These are phyloP conservation scores for Coremacera marginata DNA, from an alignment of 2,888 invertebrate species.

Conservation along the genomic window DNA sequence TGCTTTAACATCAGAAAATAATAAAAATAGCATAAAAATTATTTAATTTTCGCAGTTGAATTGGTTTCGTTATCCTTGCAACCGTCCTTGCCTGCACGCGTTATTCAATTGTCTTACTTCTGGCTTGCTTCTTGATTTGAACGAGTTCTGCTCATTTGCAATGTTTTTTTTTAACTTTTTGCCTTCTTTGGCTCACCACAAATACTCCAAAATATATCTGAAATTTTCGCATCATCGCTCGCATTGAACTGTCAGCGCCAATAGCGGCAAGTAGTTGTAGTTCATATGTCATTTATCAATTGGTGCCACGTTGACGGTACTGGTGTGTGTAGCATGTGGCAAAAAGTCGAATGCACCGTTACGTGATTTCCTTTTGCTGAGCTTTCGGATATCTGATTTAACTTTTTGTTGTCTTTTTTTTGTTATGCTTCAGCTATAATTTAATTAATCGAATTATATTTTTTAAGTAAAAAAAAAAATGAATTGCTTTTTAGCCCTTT, in stretches of 20 bases:
- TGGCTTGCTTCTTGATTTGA: not conserved
- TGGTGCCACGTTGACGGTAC: constrained; percentile 38
- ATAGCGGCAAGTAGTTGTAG: constrained; percentile 26
- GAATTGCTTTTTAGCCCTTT: too few species aligned
- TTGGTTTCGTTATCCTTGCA: not conserved
- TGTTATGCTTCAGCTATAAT: too few species aligned
- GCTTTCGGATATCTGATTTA: too few species aligned
- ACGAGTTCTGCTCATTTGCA: not conserved
- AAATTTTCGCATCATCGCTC: constrained; percentile 60
- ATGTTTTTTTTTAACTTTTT: not conserved
- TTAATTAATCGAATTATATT: too few species aligned
- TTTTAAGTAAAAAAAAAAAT: too few species aligned
- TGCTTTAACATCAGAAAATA: not conserved
- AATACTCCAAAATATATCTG: constrained; percentile 1
- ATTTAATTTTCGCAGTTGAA: constrained; percentile 21
- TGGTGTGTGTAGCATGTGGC: not conserved
- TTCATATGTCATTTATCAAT: constrained; percentile 60
- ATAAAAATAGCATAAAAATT: not conserved
- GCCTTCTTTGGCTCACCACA: not conserved
- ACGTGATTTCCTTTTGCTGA: too few species aligned
- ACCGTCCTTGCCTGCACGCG: not conserved
- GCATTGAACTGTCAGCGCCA: constrained; percentile 57
- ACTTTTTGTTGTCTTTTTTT: too few species aligned
- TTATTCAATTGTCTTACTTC: not conserved
- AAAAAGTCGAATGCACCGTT: too few species aligned